Evolutionary conservation across 2,797 vertebrate genomes (phyloP).

Genomic region (Huso huso): DNA sequence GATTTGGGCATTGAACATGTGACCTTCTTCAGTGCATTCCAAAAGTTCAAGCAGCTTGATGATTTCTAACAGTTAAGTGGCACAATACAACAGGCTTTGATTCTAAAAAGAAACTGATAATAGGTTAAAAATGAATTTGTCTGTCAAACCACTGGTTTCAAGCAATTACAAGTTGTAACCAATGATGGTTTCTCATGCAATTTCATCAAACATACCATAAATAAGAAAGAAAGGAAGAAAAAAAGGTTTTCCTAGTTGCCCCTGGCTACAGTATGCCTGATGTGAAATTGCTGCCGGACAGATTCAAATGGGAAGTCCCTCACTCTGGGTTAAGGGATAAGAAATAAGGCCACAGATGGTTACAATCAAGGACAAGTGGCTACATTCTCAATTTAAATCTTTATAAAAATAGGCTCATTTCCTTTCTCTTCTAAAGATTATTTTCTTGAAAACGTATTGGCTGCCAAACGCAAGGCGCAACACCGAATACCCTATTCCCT

Average conservation of each 20-base stretch:
- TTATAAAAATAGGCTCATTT: constrained; percentile 9
- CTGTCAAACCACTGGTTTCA: no score
- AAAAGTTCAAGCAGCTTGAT: no score
- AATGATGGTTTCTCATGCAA: no score
- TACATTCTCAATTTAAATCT: constrained; percentile 33
- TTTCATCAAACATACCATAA: no score
- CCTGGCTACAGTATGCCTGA: neutral
- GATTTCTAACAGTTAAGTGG: no score
- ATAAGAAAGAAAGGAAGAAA: neutral
- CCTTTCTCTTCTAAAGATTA: constrained; percentile 18
- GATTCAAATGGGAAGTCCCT: neutral
- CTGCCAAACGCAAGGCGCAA: constrained; percentile 11
- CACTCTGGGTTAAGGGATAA: constrained; percentile 27
- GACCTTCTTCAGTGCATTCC: no score
- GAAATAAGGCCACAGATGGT: constrained; percentile 54
- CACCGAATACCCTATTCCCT: neutral
- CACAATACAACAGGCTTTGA: no score
- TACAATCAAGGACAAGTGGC: constrained; percentile 47
- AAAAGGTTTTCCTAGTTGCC: constrained; percentile 4
- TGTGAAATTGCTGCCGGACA: neutral
- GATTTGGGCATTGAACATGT: no score
- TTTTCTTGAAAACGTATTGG: constrained; percentile 13
- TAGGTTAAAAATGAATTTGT: no score
- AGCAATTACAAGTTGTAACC: no score
- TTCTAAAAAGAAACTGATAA: no score